Evolutionary conservation across 2,113 vertebrate species (phyloP), one percentile per base, ranked within the genome.

Genomic region (Acinonyx jubatus): DNA sequence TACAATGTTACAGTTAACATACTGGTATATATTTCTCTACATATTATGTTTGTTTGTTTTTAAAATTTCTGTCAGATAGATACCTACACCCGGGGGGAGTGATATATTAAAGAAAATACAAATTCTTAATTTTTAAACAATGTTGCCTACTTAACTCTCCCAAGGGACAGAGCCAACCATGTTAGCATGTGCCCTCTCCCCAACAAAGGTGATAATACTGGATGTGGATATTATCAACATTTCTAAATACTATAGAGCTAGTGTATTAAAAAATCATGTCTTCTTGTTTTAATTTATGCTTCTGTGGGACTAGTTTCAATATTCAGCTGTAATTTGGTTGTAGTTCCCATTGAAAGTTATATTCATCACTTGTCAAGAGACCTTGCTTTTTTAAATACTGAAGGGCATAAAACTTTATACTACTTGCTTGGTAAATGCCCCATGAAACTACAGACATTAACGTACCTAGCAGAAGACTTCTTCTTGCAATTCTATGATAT

Each of bases 261-360:
- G 5, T 15, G 13, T 12, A 4, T 48, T 57, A 80, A 69, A 91
- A 94, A 68, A 50, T 79, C 36, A 36, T 5, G 33, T 66, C 74
- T 52, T 93, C 3, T 55, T 95, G 5, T 50, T 66, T 88, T 86
- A 50, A 91, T 82, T 69, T 89, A 23, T 2, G 89, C 15, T 95
- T 96, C n/a, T 55, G 8, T 65, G 25, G 6, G 1, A 57, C 4
- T 5, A 78, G 8, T 61, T 95, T 86, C 81, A 91, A 66, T 78
- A 89, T 81, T 76, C 52, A 83, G 45, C 68, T n/a, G 25, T 74
- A 85, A 36, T 83, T 83, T 79, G 86, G 23, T 45, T 45, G 2
- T 29, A 69, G 15, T 38, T 76, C 11, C 61, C 92, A 45, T 48
- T 83, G 71, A 96, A 96, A 94, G 33, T 92, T 95, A 76, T 25